A percentile compares a stretch with the other conserved stretches of the same genome.
Evolutionary conservation across 2,888 invertebrate species (phyloP).

Genomic region (Hoplodrina blanda): DNA sequence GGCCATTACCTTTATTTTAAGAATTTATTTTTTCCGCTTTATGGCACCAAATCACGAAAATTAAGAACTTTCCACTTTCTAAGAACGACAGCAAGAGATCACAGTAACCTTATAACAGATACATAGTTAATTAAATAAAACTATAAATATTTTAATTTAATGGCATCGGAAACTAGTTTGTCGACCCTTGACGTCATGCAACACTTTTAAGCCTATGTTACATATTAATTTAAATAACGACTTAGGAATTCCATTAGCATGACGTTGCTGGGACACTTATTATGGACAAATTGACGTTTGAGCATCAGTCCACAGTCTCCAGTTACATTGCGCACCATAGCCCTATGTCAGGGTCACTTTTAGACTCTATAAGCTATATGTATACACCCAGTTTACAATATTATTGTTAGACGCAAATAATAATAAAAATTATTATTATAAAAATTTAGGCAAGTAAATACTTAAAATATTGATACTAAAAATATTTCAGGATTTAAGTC

Average conservation of each 20-base stretch:
- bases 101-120: constrained; percentile 39
- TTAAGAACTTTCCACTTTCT: constrained; percentile 71
- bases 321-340: neutral
- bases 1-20: constrained; percentile 26
- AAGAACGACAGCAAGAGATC: constrained; percentile 51
- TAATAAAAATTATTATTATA: too few species aligned
- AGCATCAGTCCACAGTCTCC: too few species aligned
- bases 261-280: constrained; percentile 8
- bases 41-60: constrained; percentile 14
- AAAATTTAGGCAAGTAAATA: too few species aligned
- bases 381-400: neutral
- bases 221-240: constrained; percentile 41
- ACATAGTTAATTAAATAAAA: constrained; percentile 42
- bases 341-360: neutral
- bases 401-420: neutral
- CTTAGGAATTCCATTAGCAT: constrained; percentile 31
- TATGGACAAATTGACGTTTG: constrained; percentile 8
- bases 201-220: constrained; percentile 40
- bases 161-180: constrained; percentile 66
- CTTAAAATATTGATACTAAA: too few species aligned
- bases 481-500: constrained; percentile 10
- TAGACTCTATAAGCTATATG: too few species aligned
- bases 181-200: constrained; percentile 57
- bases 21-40: constrained; percentile 9
- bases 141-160: constrained; percentile 70